Evolutionary conservation across 2,797 vertebrate genomes (phyloP), one percentile per base, ranked within the genome.

Genomic region (Mico argentatus): DNA sequence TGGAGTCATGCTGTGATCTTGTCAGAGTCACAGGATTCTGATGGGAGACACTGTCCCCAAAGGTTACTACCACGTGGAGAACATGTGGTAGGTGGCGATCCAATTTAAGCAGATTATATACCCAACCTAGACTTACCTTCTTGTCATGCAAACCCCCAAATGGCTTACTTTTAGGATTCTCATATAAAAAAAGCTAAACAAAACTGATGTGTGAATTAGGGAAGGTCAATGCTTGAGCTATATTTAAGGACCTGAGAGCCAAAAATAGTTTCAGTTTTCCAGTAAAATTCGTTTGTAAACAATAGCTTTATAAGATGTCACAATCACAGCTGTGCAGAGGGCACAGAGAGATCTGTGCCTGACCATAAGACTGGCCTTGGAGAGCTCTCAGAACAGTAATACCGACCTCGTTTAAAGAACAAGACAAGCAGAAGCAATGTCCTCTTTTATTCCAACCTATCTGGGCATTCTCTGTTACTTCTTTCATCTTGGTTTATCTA

Each of bases 151-250:
- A 90, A 52, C 12, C 11, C 41, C 64, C 12, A 46, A 61, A 72
- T 27, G 41, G 0, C 17, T 80, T 52, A 48, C 55, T 90, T 70
- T 90, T n/a, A 90, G 76, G 89, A 96, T 93, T 93, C 61, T 57
- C 17, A 4, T 72, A 73, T n/a, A 39, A n/a, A 91, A 96, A 88
- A 80, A 33, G 26, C 20, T 46, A 33, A 95, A 87, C 13, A 77
- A 81, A 95, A 87, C 39, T 67, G 24, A 87, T 50, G 52, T 24
- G 20, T 44, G 48, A 81, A 15, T 83, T 92, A 39, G 26, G 24
- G 33, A 96, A 96, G 93, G 93, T 97, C 92, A 96, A 86, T 5
- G 41, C 67, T 36, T 33, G 26, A 59, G 75, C 93, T 96, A 55
- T 91, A 88, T 90, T 95, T 91, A 94, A 84, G 26, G 48, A 96